Evolutionary conservation across 2,113 vertebrate species (phyloP).

Genomic region (Dasyprocta punctata): DNA sequence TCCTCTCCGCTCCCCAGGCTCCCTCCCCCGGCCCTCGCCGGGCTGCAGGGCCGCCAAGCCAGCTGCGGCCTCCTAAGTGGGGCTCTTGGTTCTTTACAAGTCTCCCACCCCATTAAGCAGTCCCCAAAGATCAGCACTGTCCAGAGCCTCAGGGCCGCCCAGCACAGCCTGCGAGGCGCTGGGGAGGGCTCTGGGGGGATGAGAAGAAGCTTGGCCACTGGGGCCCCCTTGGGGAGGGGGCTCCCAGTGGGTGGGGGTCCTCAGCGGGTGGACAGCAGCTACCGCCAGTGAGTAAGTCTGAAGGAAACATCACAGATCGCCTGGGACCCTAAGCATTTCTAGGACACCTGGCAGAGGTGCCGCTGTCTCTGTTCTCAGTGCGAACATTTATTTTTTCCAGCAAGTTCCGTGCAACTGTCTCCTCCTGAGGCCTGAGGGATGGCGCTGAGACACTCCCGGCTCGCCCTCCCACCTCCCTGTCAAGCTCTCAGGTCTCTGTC

Average conservation of each 20-base stretch:
- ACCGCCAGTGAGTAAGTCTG: slow-evolving; percentile 71
- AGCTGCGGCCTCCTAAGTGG: slow-evolving; percentile 58
- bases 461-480: background rate
- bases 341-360: slow-evolving; percentile 72
- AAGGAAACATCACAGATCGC: slow-evolving; percentile 78
- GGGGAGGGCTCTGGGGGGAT: background rate
- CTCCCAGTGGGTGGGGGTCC: background rate
- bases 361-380: slow-evolving; percentile 71
- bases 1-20: background rate
- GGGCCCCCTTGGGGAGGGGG: background rate
- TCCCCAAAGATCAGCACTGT: slow-evolving; percentile 21
- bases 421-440: slow-evolving; percentile 26
- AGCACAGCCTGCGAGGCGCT: accelerated
- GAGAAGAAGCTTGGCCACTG: background rate
- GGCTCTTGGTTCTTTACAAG: slow-evolving; percentile 64
- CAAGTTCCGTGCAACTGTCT: slow-evolving; percentile 61
- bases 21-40: background rate
- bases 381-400: slow-evolving; percentile 84
- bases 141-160: slow-evolving; percentile 61
- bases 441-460: background rate
- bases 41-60: background rate
- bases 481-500: background rate
- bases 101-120: slow-evolving; percentile 67
- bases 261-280: slow-evolving; percentile 1
- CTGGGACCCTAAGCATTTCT: slow-evolving; percentile 70